phyloP scores from a whole-genome alignment of 2,888 invertebrate genomes.

The Maniola hyperantus region DNA sequence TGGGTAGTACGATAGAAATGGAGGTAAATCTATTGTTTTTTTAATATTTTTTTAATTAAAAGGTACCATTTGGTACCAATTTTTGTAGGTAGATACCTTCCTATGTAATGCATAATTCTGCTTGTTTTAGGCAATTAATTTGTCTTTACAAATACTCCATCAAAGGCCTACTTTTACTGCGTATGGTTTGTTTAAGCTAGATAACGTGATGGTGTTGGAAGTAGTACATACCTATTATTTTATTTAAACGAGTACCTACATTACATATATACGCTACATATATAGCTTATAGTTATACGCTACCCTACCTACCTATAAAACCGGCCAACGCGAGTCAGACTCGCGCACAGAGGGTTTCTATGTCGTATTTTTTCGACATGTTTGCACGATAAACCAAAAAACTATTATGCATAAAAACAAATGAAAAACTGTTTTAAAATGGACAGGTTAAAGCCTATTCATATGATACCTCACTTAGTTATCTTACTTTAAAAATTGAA shows the following conservation, averaged over 20 bases:
- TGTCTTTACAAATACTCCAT: conserved; percentile 62
- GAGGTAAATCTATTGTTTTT: conserved; percentile 48
- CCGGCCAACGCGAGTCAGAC: no score
- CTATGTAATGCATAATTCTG: conserved; percentile 18
- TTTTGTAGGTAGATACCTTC: not conserved
- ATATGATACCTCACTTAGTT: no score
- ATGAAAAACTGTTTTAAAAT: no score
- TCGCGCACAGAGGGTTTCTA: no score
- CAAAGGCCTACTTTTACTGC: conserved; percentile 57
- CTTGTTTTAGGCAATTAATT: conserved; percentile 56
- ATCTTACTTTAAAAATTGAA: no score
- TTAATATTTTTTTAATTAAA: not conserved
- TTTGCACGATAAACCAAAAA: no score
- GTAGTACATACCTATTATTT: conserved; percentile 47
- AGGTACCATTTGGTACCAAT: no score
- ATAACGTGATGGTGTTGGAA: conserved; percentile 56
- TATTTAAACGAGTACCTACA: not conserved
- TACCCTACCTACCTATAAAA: no score
- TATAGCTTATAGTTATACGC: not conserved
- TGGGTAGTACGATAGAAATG: conserved; percentile 50
- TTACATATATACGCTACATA: not conserved
- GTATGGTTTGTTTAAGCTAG: conserved; percentile 53
- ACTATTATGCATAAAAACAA: no score
- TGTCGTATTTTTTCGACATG: no score
- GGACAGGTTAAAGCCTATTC: no score